phyloP scores from a whole-genome alignment of 2,797 vertebrate genomes.

The Gymnothorax javanicus region DNA sequence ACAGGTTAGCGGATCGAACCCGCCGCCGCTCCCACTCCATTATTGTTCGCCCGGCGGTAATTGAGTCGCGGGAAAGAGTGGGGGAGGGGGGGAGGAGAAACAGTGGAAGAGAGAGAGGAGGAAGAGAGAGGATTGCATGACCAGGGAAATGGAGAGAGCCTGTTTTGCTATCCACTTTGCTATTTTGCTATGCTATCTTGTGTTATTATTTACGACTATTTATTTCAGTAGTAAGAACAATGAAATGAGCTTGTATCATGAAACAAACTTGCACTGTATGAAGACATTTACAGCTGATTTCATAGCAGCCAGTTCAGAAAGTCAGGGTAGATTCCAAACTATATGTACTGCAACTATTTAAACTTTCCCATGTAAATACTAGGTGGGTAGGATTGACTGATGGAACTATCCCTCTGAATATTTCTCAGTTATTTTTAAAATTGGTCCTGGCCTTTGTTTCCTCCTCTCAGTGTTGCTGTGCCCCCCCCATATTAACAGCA shows the following conservation, averaged over 20 bases:
- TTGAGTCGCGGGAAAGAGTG: conserved; percentile 67
- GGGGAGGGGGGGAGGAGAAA: background rate
- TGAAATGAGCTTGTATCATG: no score
- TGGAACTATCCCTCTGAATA: background rate
- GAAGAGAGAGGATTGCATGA: background rate
- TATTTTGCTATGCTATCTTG: no score
- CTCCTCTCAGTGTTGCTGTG: conserved; percentile 1
- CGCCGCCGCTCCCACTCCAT: conserved; percentile 76
- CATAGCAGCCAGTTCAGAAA: no score
- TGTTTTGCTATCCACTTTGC: no score
- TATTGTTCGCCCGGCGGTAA: conserved; percentile 82
- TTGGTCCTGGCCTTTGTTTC: background rate
- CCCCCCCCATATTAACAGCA: conserved; percentile 69
- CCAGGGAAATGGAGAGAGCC: conserved; percentile 37
- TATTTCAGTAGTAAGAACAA: no score
- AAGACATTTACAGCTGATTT: no score
- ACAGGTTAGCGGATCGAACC: conserved; percentile 79
- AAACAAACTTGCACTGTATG: no score
- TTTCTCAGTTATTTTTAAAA: background rate
- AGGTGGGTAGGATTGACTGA: background rate
- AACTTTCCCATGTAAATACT: no score
- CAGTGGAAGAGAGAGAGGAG: background rate
- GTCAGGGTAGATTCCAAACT: no score
- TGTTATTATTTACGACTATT: no score
- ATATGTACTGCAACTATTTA: no score